Percentiles rank a stretch among this genome's conserved stretches.
phyloP scores from a whole-genome alignment of 2,113 vertebrate species.

The Microcebus tavaratra region DNA sequence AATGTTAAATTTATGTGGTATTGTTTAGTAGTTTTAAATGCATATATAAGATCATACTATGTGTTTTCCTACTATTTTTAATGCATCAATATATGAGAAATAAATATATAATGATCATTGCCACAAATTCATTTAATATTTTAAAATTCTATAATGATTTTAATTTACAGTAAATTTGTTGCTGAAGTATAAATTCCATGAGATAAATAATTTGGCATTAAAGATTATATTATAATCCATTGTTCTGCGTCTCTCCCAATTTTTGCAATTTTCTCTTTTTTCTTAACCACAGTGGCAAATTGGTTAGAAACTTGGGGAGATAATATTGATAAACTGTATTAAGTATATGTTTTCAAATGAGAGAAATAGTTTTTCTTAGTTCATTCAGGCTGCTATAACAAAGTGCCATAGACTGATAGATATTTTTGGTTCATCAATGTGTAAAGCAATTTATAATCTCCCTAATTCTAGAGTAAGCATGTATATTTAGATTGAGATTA shows the following conservation, averaged over 20 bases:
- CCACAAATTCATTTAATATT: neutral
- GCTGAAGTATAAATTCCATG: neutral
- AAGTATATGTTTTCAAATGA: neutral
- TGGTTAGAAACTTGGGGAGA: neutral
- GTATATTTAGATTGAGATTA: neutral
- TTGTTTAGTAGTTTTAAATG: neutral
- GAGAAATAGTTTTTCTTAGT: neutral
- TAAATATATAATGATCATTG: neutral
- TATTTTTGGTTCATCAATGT: neutral
- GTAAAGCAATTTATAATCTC: neutral
- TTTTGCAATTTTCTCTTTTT: neutral
- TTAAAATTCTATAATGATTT: neutral
- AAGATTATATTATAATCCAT: neutral
- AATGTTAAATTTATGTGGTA: neutral
- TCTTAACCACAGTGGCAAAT: neutral
- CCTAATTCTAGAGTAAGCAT: neutral
- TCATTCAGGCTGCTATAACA: neutral
- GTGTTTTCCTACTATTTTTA: neutral
- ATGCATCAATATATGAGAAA: neutral
- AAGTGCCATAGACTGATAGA: accelerated
- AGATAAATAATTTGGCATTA: neutral
- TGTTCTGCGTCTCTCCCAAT: no score
- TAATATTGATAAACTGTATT: neutral
- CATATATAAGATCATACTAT: neutral
- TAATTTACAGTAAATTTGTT: neutral